Base-by-base conservation (phyloP, 1,140 invertebrate genomes). In the Bombus consobrinus region DNA sequence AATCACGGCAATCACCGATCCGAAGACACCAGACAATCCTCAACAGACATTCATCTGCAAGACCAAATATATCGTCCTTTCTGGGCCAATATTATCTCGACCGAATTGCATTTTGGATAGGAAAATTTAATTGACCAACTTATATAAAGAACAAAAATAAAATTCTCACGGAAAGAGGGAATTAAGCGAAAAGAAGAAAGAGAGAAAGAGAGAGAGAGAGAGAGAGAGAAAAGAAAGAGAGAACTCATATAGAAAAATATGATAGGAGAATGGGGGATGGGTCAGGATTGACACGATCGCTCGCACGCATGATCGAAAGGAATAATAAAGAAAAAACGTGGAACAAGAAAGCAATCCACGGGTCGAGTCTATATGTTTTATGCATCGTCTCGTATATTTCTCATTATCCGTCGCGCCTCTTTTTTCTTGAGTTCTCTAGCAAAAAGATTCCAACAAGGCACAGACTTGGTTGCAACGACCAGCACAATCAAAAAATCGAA, bases 401-500 rank as follows among this genome's bases (percentile, higher is more conserved):
- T 76, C 74, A 73, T 83, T 53, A 68, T 79, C 5, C 53, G 64
- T 81, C 79, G 57, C 64, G 43, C 68, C 68, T 53, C 69, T 75
- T 37, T 57, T 62, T 59, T n/a, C 34, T 37, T 68, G 39, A 25
- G 22, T 86, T 83, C 79, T 89, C 73, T 87, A 83, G 88, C 86
- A 90, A 41, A 64, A 43, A 79, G 66, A 83, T 89, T 85, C 85
- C 76, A 85, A 89, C 88, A 92, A 92, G 88, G 87, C 89, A 92
- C 86, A 88, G 64, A 89, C 85, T 87, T 91, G 79, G 87, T 87
- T 91, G 81, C 85, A 88, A 89, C 88, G 91, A 57, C 74, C 74
- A 76, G 74, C 85, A 91, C 90, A 93, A 81, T 92, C 90, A 93
- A 91, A 59, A 62, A 76, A 76, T 94, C 91, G 91, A 89, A 87